Conservation (phyloP, 2,888 invertebrate genomes). For the Diaperis boleti region DNA sequence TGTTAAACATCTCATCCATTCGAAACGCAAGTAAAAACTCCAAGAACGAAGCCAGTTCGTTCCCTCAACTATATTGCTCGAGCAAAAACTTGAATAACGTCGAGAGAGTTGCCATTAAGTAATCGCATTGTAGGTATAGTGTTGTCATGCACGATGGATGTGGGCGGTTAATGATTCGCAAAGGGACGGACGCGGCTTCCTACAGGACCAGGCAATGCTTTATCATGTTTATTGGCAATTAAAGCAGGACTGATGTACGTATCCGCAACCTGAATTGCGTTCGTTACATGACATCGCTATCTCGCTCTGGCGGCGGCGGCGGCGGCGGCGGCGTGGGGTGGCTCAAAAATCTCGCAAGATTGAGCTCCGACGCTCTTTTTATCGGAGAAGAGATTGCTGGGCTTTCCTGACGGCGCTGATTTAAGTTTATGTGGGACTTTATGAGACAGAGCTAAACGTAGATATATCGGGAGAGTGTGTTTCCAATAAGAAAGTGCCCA, state of each 20-base stretch:
- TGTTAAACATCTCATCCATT: conserved; percentile 42
- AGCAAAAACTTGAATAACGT: conserved; percentile 35
- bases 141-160: conserved; percentile 39
- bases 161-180: conserved; percentile 42
- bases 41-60: conserved; percentile 19
- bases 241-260: conserved; percentile 45
- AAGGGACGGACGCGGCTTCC: conserved; percentile 39
- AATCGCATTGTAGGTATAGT: conserved; percentile 38
- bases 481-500: no score
- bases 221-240: conserved; percentile 50
- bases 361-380: conserved; percentile 16
- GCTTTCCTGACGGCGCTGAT: not conserved
- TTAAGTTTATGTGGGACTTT: conserved; percentile 6
- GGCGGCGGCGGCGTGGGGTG: not conserved
- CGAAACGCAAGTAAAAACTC: conserved; percentile 32
- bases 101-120: conserved; percentile 35
- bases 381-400: conserved; percentile 3
- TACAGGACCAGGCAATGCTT: conserved; percentile 45
- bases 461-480: no score
- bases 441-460: not conserved
- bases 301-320: not conserved
- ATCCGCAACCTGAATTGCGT: conserved; percentile 44
- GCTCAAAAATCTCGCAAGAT: conserved; percentile 26
- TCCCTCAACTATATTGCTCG: conserved; percentile 20
- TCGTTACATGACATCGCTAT: conserved; percentile 26